Base-by-base conservation (phyloP, 92 coral and sea anemone species). In the Zoanthus solanderi region DNA sequence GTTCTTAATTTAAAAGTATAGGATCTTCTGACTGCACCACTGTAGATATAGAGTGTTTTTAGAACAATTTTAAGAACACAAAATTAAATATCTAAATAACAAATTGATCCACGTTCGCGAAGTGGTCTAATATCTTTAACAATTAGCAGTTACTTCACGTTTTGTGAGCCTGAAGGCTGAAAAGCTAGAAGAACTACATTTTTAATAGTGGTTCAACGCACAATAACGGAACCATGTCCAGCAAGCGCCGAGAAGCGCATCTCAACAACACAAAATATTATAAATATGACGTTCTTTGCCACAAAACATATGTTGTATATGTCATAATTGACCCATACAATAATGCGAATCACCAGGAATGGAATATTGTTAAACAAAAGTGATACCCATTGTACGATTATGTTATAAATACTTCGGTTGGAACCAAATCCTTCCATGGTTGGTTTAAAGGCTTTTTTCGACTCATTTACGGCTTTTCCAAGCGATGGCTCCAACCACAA, bases 281-380 rank as follows among this genome's bases (percentile, higher is more conserved):
- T 85, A 13, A 68, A 84, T 54, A 78, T 48, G 18, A 79, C n/a
- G 75, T 90, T 90, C 83, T 90, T 90, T 5, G 71, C 87, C 7
- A 90, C 44, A 90, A 90, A 90, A 37, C 90, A 89, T 34, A 90
- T 65, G 75, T 76, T 79, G 8, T 53, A 89, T 17, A 76, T 78
- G 58, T 71, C 89, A 76, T 84, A 78, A 30, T 84, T 28, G 18
- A 75, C 86, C 90, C 89, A 86, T 9, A 86, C 87, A 7, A 78
- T 73, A 37, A 90, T 71, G 1, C 92, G 90, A 56, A 90, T 78
- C 5, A 85, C 86, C 18, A 90, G 77, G 71, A 90, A 90, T 8
- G 92, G 90, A 13, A 90, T 12, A 30, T 90, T 90, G 28, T 85
- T 87, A 45, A 78, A 87, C 46, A 78, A 52, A 42, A 76, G 66